Evolutionary conservation across 2,797 vertebrate genomes (phyloP), one percentile per base, ranked within the genome.

Genomic region (Heterohyrax brucei): DNA sequence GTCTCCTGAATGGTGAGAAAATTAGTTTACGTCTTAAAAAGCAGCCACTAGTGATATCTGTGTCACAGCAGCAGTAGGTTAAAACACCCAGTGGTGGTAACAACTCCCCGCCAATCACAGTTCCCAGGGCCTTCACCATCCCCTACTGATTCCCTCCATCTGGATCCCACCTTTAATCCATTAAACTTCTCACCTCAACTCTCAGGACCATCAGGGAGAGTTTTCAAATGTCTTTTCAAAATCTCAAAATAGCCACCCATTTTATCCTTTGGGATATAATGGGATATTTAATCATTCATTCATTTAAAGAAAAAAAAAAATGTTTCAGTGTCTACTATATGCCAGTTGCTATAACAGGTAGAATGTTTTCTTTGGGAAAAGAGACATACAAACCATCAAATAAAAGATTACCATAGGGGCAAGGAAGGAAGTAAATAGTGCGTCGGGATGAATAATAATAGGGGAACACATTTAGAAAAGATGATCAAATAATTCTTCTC

Each of bases 191-290:
- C 66, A n/a, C 2, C 28, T 13, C 84, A 39, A 80, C 14, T 16
- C 80, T 66, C 30, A 95, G 24, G n/a, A 70, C 24, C 39, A 0
- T 4, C n/a, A 50, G 8, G 46, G 70, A 78, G 33, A 89, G 76
- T 81, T 93, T 81, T 73, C 48, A 93, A 92, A 64, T 22, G n/a
- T 76, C 18, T 95, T 91, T 86, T 48, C 73, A 90, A 53, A 10
- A 50, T 75, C 73, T 86, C 73, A 76, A 48, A 82, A n/a, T n/a
- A 72, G 61, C 53, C 61, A 87, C 73, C 61, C 46, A 73, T 59
- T 81, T 91, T 93, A 12, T 85, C 22, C 62, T 56, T 77, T 87
- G 66, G 50, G 26, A 76, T 14, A 88, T 30, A 46, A 79, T 26
- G 13, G 28, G 78, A 26, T 73, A 95, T 39, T 62, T 66, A 68